phyloP scores from a whole-genome alignment of 1,140 invertebrate species.

The Drosophila bocki region DNA sequence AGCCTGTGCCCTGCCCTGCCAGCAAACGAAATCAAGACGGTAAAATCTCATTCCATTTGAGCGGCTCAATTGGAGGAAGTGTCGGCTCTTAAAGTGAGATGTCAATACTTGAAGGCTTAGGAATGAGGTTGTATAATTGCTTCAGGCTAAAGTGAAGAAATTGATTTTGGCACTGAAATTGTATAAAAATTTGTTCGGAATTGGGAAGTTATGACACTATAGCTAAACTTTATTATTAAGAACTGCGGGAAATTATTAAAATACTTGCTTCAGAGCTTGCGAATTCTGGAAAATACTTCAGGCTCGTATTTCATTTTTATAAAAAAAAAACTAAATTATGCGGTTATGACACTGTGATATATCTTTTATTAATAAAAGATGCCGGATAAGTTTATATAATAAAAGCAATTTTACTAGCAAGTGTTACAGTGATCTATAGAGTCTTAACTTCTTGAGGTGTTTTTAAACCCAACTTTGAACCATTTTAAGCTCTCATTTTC shows the following conservation, averaged over 20 bases:
- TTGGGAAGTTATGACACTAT: no score
- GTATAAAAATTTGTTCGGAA: background rate
- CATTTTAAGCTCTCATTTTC: background rate
- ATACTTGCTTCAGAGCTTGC: background rate
- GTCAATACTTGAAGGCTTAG: constrained; percentile 5
- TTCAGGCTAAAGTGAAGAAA: background rate
- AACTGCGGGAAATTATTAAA: background rate
- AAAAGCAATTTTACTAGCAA: no score
- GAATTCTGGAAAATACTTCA: background rate
- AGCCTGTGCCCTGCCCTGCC: constrained; percentile 4
- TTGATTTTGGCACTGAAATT: background rate
- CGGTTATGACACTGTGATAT: background rate
- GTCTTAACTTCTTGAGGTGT: background rate
- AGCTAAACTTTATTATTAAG: no score
- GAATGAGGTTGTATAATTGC: constrained; percentile 1
- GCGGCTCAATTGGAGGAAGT: constrained; percentile 50
- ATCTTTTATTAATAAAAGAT: background rate
- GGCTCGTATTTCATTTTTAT: background rate
- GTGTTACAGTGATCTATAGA: no score
- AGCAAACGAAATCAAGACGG: constrained; percentile 33
- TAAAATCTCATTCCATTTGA: constrained; percentile 27
- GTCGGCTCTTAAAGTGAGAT: constrained; percentile 31
- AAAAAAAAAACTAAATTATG: no score
- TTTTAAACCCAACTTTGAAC: no score
- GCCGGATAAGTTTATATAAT: no score